Conservation (phyloP, 2,113 vertebrate genomes). For the Corythoichthys intestinalis region DNA sequence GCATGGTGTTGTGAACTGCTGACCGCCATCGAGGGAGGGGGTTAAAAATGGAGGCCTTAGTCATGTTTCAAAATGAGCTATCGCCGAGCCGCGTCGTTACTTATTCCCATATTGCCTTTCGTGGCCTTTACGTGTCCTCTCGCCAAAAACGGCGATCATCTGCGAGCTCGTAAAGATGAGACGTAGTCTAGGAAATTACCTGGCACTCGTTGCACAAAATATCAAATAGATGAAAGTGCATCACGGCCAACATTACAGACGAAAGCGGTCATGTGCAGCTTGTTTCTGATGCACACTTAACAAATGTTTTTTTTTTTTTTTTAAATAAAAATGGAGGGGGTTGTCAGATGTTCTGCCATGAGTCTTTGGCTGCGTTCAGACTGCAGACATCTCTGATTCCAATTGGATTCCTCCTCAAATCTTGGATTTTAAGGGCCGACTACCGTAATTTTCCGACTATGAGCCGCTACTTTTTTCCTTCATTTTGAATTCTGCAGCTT, state of each 20-base stretch:
- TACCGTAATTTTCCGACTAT: too few relatives aligned
- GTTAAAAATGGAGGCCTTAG: background rate
- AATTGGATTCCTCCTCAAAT: too few relatives aligned
- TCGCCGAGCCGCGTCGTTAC: conserved; percentile 17
- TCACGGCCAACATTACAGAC: conserved; percentile 22
- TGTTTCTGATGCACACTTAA: conserved; percentile 42
- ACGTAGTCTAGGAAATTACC: conserved; percentile 35
- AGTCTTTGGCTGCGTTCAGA: too few relatives aligned
- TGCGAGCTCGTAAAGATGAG: conserved; percentile 28
- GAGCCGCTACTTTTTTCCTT: too few relatives aligned
- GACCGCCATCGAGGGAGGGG: conserved; percentile 60
- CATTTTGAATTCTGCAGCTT: too few relatives aligned
- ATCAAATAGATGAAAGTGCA: conserved; percentile 18
- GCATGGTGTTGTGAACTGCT: conserved; percentile 25
- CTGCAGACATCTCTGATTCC: too few relatives aligned
- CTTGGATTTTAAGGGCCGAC: too few relatives aligned
- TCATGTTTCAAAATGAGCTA: conserved; percentile 1
- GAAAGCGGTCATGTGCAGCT: conserved; percentile 43
- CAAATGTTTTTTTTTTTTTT: too few relatives aligned
- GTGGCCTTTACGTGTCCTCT: conserved; percentile 41
- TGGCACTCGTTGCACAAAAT: conserved; percentile 22
- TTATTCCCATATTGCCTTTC: conserved; percentile 49
- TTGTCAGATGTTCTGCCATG: too few relatives aligned
- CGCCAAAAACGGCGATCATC: conserved; percentile 55
- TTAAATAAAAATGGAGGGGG: too few relatives aligned